Evolutionary conservation across 2,888 invertebrate species (phyloP).

Genomic region (Aproaerema taeniolella): DNA sequence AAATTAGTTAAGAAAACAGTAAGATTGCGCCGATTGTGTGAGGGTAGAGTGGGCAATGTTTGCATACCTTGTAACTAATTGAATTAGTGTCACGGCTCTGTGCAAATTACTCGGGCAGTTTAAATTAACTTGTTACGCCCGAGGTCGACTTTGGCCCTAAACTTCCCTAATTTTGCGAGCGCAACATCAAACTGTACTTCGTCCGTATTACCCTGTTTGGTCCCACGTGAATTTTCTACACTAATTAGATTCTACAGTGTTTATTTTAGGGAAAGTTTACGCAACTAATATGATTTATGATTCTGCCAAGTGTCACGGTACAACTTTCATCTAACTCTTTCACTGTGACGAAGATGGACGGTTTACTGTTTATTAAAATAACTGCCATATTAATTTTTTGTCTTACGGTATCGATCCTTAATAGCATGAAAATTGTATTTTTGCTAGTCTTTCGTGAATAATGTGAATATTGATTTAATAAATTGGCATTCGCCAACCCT

Average conservation of each 20-base stretch:
- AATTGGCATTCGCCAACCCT: no score
- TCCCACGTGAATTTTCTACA: conserved; percentile 73
- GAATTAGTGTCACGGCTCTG: conserved; percentile 69
- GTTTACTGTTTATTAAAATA: no score
- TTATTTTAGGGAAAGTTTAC: conserved; percentile 69
- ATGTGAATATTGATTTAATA: no score
- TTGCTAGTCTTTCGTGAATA: no score
- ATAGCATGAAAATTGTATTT: no score
- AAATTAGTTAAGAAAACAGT: conserved; percentile 8
- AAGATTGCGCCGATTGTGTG: conserved; percentile 27
- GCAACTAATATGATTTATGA: conserved; percentile 63
- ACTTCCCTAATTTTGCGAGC: conserved; percentile 74
- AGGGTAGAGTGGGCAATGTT: conserved; percentile 36
- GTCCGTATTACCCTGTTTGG: conserved; percentile 66
- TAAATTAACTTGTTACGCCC: conserved; percentile 68
- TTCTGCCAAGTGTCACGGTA: conserved; percentile 35
- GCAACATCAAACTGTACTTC: conserved; percentile 74
- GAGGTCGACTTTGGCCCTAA: conserved; percentile 66
- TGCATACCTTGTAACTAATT: conserved; percentile 66
- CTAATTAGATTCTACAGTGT: conserved; percentile 71
- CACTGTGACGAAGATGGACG: no score
- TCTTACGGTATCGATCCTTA: no score
- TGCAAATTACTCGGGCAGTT: conserved; percentile 70
- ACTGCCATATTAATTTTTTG: no score
- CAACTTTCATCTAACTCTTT: conserved; percentile 3